Evolutionary conservation across 2,888 invertebrate species (phyloP).

Genomic region (Lasiommata megera): DNA sequence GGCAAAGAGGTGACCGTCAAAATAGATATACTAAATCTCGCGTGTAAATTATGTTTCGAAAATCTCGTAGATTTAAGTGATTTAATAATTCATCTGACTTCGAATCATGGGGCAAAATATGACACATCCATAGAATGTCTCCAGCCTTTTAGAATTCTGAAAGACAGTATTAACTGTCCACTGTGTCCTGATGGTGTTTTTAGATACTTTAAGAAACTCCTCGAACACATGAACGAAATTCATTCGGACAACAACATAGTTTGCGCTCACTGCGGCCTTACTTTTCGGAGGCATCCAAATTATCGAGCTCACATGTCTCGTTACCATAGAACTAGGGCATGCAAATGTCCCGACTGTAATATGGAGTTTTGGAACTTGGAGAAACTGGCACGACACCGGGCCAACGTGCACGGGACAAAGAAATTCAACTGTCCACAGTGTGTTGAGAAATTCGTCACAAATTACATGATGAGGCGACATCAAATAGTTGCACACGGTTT

Average conservation of each 20-base stretch:
- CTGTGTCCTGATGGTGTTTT: slow-evolving; percentile 36
- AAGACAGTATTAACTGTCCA: slow-evolving; percentile 40
- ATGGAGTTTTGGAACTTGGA: slow-evolving; percentile 39
- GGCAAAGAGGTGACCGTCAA: slow-evolving; percentile 38
- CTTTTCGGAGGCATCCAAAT: slow-evolving; percentile 38
- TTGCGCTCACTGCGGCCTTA: slow-evolving; percentile 41
- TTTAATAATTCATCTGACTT: slow-evolving; percentile 39
- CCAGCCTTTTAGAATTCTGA: slow-evolving; percentile 39
- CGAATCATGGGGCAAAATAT: slow-evolving; percentile 38
- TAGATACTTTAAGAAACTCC: slow-evolving; percentile 41
- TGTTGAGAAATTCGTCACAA: slow-evolving; percentile 42
- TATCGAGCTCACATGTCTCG: slow-evolving; percentile 40
- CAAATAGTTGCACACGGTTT: slow-evolving; percentile 41
- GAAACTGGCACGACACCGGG: slow-evolving; percentile 40
- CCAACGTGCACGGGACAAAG: slow-evolving; percentile 42
- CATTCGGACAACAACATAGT: slow-evolving; percentile 41
- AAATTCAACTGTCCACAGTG: slow-evolving; percentile 44
- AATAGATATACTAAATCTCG: slow-evolving; percentile 40
- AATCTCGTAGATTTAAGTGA: slow-evolving; percentile 32
- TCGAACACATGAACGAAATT: slow-evolving; percentile 42
- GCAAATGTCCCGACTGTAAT: slow-evolving; percentile 43
- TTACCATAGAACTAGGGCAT: slow-evolving; percentile 33
- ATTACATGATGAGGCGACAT: slow-evolving; percentile 44
- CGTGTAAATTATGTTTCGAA: slow-evolving; percentile 42
- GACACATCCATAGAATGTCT: slow-evolving; percentile 37